Evolutionary conservation across 2,888 invertebrate species (phyloP).

Genomic region (Axea sp.): DNA sequence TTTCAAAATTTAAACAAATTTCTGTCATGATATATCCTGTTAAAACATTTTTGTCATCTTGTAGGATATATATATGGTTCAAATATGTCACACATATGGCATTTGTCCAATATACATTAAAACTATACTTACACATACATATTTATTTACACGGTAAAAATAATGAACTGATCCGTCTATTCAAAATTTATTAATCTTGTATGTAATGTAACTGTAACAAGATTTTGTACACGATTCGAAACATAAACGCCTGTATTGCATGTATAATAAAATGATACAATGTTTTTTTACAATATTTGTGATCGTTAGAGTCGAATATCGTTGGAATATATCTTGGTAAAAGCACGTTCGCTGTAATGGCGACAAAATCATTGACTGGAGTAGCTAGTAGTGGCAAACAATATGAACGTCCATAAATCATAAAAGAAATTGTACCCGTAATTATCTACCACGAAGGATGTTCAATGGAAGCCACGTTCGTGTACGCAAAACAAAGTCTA

Average conservation of each 20-base stretch:
- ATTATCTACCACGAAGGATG: conserved; percentile 62
- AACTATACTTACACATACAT: too few relatives aligned
- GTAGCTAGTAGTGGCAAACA: conserved; percentile 50
- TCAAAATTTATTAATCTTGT: too few relatives aligned
- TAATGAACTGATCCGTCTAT: too few relatives aligned
- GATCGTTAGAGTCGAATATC: conserved; percentile 46
- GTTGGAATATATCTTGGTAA: conserved; percentile 38
- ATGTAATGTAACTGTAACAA: conserved; percentile 12
- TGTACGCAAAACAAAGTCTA: conserved; percentile 62
- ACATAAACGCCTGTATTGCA: background rate
- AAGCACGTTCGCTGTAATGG: conserved; percentile 49
- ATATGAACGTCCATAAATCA: conserved; percentile 61
- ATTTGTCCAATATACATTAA: too few relatives aligned
- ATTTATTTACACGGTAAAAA: too few relatives aligned
- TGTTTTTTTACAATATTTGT: conserved; percentile 21
- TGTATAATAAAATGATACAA: conserved; percentile 12
- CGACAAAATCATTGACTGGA: conserved; percentile 61
- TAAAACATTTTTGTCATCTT: too few relatives aligned
- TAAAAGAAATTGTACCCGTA: conserved; percentile 63
- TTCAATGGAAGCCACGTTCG: conserved; percentile 57
- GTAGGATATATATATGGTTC: too few relatives aligned
- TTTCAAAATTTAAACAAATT: too few relatives aligned
- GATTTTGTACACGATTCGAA: conserved; percentile 5
- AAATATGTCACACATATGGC: too few relatives aligned
- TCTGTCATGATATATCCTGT: too few relatives aligned